Conservation (phyloP, 2,113 vertebrate genomes). For the Picathartes gymnocephalus region DNA sequence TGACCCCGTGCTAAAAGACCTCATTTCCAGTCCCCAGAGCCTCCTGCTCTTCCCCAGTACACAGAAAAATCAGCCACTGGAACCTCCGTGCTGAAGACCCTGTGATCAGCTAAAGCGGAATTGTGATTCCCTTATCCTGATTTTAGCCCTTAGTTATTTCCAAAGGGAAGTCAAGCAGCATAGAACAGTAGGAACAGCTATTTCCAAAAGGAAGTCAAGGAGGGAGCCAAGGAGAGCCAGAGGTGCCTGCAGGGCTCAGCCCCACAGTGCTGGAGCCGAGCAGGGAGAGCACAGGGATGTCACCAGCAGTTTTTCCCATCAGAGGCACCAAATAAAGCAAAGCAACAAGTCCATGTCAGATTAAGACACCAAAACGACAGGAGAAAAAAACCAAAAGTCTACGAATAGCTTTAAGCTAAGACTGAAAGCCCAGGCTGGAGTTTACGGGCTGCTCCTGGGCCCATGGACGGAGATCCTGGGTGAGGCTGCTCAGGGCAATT, state of each 20-base stretch:
- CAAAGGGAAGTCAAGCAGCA: too few relatives aligned
- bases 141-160: background rate
- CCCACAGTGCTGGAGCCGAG: too few relatives aligned
- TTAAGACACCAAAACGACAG: background rate
- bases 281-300: background rate
- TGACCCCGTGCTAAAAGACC: background rate
- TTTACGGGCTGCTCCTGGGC: background rate
- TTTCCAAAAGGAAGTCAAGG: background rate
- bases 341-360: background rate
- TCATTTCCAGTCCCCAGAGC: background rate
- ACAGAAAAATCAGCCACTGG: background rate
- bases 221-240: too few relatives aligned
- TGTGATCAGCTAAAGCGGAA: background rate
- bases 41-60: background rate
- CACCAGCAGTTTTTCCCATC: too few relatives aligned
- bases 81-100: background rate
- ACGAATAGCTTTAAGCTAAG: background rate
- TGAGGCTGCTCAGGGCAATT: background rate
- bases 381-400: background rate
- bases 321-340: background rate
- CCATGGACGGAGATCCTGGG: background rate
- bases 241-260: too few relatives aligned
- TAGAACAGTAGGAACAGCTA: background rate
- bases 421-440: background rate
- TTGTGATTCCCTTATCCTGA: background rate